phyloP scores from a whole-genome alignment of 2,113 vertebrate species.

The Platycercus adscitus region DNA sequence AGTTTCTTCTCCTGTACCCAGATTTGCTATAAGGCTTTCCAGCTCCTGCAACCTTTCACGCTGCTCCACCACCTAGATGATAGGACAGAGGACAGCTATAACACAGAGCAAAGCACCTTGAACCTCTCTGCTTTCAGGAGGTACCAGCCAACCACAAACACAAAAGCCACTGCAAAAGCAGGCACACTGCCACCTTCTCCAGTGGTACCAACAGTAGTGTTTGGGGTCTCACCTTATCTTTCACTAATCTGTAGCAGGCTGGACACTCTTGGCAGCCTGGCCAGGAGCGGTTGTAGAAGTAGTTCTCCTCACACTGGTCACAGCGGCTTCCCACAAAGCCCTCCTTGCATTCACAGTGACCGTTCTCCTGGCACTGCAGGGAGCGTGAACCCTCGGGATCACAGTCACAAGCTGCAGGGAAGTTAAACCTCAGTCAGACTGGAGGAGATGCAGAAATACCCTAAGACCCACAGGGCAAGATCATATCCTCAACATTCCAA shows the following conservation, averaged over 20 bases:
- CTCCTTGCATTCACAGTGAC: conserved; percentile 87
- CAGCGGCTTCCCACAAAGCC: conserved; percentile 94
- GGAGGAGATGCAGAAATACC: not conserved
- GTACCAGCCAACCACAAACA: accelerated
- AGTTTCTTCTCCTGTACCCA: conserved; percentile 83
- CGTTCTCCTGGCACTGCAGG: conserved; percentile 88
- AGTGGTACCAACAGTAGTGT: accelerated
- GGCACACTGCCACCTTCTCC: accelerated
- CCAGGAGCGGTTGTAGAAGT: conserved; percentile 94
- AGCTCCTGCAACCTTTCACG: conserved; percentile 89
- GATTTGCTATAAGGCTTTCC: conserved; percentile 89
- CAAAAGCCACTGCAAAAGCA: accelerated
- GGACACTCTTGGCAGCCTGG: conserved; percentile 96
- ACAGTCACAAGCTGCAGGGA: conserved; percentile 89
- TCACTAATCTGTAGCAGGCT: conserved; percentile 91
- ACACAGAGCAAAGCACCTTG: not conserved
- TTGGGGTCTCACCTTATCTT: conserved; percentile 86
- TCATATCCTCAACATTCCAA: not conserved
- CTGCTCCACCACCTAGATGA: conserved; percentile 87
- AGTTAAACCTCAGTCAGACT: not conserved
- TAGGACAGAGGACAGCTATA: not conserved
- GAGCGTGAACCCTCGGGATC: conserved; percentile 88
- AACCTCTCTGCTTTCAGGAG: not conserved
- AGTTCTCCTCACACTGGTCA: conserved; percentile 97
- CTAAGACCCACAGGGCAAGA: not conserved